Percentiles rank a stretch among this genome's conserved stretches.
phyloP scores from a whole-genome alignment of 2,113 vertebrate species.

The Osmerus eperlanus region DNA sequence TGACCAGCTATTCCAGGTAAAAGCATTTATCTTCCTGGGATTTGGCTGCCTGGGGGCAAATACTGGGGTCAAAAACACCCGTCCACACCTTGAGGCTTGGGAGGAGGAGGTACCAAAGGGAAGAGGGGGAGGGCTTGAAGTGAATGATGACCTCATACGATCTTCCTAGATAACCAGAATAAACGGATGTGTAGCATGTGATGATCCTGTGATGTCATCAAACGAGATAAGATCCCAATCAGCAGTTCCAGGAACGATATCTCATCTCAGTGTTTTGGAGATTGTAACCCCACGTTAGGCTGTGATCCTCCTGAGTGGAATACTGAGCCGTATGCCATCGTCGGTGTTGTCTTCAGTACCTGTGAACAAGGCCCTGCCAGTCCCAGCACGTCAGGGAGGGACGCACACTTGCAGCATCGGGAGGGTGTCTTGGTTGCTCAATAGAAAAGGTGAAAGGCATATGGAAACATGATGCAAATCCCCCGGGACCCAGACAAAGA shows the following conservation, averaged over 20 bases:
- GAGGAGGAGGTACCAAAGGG: not conserved
- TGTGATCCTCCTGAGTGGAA: slow-evolving; percentile 5
- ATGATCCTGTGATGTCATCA: not conserved
- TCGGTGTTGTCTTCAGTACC: slow-evolving; percentile 24
- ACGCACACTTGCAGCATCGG: slow-evolving; percentile 60
- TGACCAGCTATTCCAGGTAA: slow-evolving; percentile 54
- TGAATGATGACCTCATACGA: not conserved
- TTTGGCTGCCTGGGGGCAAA: not conserved
- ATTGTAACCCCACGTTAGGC: not conserved
- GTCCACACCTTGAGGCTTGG: not conserved
- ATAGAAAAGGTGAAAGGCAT: slow-evolving; percentile 53
- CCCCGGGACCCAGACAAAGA: slow-evolving; percentile 22
- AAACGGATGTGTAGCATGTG: no score
- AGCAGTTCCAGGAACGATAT: not conserved
- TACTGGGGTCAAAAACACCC: not conserved
- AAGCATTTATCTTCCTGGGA: slow-evolving; percentile 12
- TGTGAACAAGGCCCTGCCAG: slow-evolving; percentile 51
- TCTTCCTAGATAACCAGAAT: no score
- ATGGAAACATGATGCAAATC: slow-evolving; percentile 58
- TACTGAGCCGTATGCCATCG: slow-evolving; percentile 20
- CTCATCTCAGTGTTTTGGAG: not conserved
- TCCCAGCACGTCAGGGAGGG: slow-evolving; percentile 56
- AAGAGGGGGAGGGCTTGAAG: not conserved
- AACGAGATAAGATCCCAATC: not conserved
- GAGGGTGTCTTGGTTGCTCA: slow-evolving; percentile 55